Conservation (phyloP, 1,140 invertebrate species). For the Penaeus indicus region DNA sequence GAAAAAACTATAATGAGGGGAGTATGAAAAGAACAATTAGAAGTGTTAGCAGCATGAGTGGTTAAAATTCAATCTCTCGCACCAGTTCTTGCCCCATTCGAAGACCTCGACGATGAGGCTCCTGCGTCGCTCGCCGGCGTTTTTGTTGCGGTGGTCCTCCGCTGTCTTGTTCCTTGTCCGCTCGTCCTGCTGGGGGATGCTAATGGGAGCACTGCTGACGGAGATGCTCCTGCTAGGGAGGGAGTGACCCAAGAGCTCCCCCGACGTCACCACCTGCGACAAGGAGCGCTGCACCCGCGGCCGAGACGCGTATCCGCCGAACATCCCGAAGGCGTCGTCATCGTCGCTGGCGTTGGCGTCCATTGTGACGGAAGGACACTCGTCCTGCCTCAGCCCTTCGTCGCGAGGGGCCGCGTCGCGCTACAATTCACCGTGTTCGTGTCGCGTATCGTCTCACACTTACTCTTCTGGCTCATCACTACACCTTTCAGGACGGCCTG, state of each 20-base stretch:
- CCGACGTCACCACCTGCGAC: slow-evolving; percentile 31
- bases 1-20: too few species aligned
- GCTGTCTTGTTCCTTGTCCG: too few species aligned
- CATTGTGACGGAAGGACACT: neutral
- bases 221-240: neutral
- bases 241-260: too few species aligned
- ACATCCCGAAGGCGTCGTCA: slow-evolving; percentile 49
- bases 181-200: neutral
- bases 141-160: slow-evolving; percentile 23
- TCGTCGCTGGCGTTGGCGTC: slow-evolving; percentile 46
- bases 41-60: neutral
- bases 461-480: too few species aligned
- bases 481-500: too few species aligned
- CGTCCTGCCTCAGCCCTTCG: too few species aligned
- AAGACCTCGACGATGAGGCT: slow-evolving; percentile 54
- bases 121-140: slow-evolving; percentile 34
- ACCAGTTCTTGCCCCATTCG: slow-evolving; percentile 51
- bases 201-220: neutral
- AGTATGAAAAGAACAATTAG: neutral
- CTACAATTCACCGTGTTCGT: too few species aligned
- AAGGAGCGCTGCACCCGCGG: slow-evolving; percentile 29
- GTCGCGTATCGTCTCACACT: too few species aligned
- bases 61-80: neutral
- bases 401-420: too few species aligned
- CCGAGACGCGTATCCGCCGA: slow-evolving; percentile 40